Percentiles rank a stretch among this genome's conserved stretches.
These are phyloP conservation scores for Pseudoatta argentina DNA, from an alignment of 1,140 invertebrate species.

Conservation along the genomic window DNA sequence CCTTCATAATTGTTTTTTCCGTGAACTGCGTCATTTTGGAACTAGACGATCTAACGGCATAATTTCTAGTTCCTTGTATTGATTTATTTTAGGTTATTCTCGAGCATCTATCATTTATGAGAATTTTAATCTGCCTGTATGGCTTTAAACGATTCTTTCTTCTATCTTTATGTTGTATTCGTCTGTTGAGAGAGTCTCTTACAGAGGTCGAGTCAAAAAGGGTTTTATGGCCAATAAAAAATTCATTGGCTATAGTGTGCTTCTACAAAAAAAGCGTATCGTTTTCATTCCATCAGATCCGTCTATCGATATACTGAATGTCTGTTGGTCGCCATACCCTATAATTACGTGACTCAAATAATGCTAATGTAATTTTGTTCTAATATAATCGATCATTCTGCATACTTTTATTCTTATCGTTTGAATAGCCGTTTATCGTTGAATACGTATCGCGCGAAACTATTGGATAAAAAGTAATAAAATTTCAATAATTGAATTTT, in stretches of 20 bases:
- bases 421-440: not conserved
- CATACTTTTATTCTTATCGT: slow-evolving; percentile 19
- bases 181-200: not conserved
- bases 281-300: slow-evolving; percentile 45
- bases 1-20: slow-evolving; percentile 48
- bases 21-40: slow-evolving; percentile 36
- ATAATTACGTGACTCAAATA: slow-evolving; percentile 58
- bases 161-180: slow-evolving; percentile 26
- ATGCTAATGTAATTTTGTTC: slow-evolving; percentile 57
- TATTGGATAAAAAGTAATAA: not conserved
- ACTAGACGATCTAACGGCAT: slow-evolving; percentile 47
- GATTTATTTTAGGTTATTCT: slow-evolving; percentile 40
- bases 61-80: slow-evolving; percentile 51
- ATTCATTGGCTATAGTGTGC: slow-evolving; percentile 3
- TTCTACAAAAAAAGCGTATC: slow-evolving; percentile 41
- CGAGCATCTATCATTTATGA: slow-evolving; percentile 49
- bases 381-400: slow-evolving; percentile 36
- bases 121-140: slow-evolving; percentile 43
- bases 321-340: slow-evolving; percentile 31
- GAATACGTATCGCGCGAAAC: not conserved
- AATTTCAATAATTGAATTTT: not conserved
- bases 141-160: slow-evolving; percentile 38
- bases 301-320: slow-evolving; percentile 54
- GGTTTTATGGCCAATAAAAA: slow-evolving; percentile 52
- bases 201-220: not conserved